These are phyloP conservation scores for Notechis scutatus DNA, from an alignment of 2,113 vertebrate genomes.

Conservation along the genomic window DNA sequence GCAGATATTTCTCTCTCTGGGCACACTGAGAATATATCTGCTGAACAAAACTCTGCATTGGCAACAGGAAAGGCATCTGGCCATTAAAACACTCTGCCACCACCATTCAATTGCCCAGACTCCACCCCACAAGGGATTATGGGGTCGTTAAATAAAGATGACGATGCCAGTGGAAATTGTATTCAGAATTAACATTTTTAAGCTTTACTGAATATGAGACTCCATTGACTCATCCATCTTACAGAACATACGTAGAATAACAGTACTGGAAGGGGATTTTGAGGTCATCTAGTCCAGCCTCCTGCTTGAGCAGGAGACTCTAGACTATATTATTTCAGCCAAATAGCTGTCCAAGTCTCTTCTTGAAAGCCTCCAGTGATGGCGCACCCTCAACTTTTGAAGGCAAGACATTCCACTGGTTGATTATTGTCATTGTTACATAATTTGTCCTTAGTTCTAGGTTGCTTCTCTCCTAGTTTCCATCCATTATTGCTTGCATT, in stretches of 20 bases:
- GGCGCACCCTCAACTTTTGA: background rate
- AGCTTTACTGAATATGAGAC: background rate
- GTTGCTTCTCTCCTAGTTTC: background rate
- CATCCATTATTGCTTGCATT: background rate
- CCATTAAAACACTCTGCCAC: too few relatives aligned
- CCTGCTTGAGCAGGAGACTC: background rate
- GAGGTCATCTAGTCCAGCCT: too few relatives aligned
- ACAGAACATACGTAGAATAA: background rate
- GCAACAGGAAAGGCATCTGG: too few relatives aligned
- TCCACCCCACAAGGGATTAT: too few relatives aligned
- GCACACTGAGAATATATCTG: too few relatives aligned
- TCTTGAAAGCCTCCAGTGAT: background rate
- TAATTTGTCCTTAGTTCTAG: background rate
- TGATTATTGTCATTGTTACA: background rate
- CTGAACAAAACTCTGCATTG: too few relatives aligned
- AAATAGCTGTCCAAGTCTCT: background rate
- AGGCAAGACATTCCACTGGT: background rate
- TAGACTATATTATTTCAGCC: background rate
- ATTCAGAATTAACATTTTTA: background rate
- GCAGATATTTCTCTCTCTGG: too few relatives aligned
- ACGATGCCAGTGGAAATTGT: background rate
- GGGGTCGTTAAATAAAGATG: too few relatives aligned
- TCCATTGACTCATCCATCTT: background rate
- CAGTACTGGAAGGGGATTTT: too few relatives aligned
- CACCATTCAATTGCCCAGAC: too few relatives aligned